phyloP scores from a whole-genome alignment of 2,797 vertebrate genomes.

The Poecilia wingei region DNA sequence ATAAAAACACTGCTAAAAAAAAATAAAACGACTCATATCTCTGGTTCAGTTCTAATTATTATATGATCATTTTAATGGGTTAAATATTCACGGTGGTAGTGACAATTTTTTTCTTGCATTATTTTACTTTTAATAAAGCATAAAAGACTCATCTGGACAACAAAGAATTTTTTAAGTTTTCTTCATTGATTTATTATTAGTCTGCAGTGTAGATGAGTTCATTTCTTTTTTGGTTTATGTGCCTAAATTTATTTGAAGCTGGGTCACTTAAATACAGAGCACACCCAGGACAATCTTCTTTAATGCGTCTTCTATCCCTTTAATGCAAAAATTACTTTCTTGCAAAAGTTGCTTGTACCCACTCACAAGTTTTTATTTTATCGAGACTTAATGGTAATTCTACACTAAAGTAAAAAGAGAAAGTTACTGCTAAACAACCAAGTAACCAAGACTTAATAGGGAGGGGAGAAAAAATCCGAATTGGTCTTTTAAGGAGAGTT shows the following conservation, averaged over 20 bases:
- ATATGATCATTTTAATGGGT: not conserved
- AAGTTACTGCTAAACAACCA: conserved; percentile 1
- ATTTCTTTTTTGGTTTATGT: conserved; percentile 53
- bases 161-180: not conserved
- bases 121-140: not conserved
- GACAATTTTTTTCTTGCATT: not conserved
- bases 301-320: not conserved
- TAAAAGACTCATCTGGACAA: not conserved
- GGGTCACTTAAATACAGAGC: conserved; percentile 27
- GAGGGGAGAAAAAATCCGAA: not conserved
- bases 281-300: conserved; percentile 16
- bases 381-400: not conserved
- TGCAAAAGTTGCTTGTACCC: conserved; percentile 14
- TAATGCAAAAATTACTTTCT: conserved; percentile 20
- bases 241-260: conserved; percentile 55
- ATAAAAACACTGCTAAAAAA: not conserved
- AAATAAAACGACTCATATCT: not conserved
- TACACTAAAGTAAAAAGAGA: not conserved
- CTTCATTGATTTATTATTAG: not conserved
- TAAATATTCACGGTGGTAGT: not conserved
- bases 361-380: conserved; percentile 6
- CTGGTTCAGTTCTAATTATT: not conserved
- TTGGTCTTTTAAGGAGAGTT: conserved; percentile 47
- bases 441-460: not conserved
- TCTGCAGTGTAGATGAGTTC: conserved; percentile 24